Conservation (phyloP, 2,797 vertebrate species). For the Hippocampus kuda region DNA sequence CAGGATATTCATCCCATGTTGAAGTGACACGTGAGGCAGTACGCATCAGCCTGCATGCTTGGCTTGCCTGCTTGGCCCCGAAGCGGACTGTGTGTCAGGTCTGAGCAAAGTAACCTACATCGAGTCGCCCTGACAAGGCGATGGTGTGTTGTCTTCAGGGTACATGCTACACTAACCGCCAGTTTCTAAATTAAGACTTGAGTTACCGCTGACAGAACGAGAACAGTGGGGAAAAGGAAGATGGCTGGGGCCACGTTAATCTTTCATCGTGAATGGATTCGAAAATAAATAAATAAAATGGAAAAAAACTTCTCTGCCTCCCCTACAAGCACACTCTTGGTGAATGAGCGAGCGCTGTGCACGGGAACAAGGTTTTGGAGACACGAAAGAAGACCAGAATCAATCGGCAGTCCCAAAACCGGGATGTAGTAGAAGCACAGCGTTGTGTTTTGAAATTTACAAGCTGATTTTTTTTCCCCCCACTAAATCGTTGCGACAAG, state of each 20-base stretch:
- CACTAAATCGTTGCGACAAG: neutral
- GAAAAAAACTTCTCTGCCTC: constrained; percentile 40
- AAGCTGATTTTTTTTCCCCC: neutral
- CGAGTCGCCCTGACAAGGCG: constrained; percentile 43
- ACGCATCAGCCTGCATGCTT: constrained; percentile 27
- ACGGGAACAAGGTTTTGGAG: constrained; percentile 18
- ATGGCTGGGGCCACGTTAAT: constrained; percentile 48
- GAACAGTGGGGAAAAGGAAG: constrained; percentile 32
- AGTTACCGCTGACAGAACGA: constrained; percentile 43
- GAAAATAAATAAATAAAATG: constrained; percentile 29
- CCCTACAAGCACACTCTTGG: constrained; percentile 23
- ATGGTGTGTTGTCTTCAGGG: constrained; percentile 38
- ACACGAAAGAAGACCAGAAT: constrained; percentile 17
- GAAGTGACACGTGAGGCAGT: constrained; percentile 16
- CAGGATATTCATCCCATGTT: constrained; percentile 1
- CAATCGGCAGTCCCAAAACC: constrained; percentile 12
- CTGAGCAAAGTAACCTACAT: constrained; percentile 57
- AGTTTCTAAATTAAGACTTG: constrained; percentile 64
- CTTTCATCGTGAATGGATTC: constrained; percentile 55
- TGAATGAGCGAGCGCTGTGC: constrained; percentile 3
- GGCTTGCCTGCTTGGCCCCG: constrained; percentile 13
- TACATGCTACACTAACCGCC: constrained; percentile 33
- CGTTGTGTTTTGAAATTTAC: constrained; percentile 2
- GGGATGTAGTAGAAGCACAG: constrained; percentile 16
- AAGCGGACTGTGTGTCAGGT: constrained; percentile 34